These are phyloP conservation scores for Tiphia femorata DNA, from an alignment of 2,888 invertebrate species.

Conservation along the genomic window DNA sequence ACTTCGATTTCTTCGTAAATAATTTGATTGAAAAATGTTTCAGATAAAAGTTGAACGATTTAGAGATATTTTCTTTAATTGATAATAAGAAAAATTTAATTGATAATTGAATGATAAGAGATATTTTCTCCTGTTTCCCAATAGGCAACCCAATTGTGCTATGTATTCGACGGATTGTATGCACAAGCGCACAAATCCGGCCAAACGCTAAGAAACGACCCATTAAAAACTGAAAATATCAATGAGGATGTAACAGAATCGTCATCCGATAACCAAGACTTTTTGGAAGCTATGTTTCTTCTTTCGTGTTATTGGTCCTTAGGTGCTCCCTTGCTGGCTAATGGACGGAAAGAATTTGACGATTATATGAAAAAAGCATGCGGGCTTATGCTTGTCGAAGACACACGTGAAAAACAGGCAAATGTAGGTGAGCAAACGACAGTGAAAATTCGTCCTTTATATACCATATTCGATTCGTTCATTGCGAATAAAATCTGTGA, in stretches of 20 bases:
- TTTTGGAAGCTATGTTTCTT: constrained; percentile 65
- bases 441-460: constrained; percentile 6
- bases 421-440: constrained; percentile 71
- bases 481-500: not conserved
- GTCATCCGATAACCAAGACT: constrained; percentile 54
- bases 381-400: constrained; percentile 79
- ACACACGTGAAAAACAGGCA: constrained; percentile 76
- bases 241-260: constrained; percentile 35
- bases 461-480: too few relatives aligned
- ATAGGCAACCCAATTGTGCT: constrained; percentile 84
- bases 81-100: too few relatives aligned
- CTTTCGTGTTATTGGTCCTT: constrained; percentile 87
- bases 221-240: not conserved
- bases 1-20: too few relatives aligned
- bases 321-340: constrained; percentile 82
- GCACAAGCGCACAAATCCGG: constrained; percentile 62
- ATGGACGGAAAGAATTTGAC: constrained; percentile 82
- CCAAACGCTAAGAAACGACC: constrained; percentile 22
- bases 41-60: too few relatives aligned
- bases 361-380: constrained; percentile 82
- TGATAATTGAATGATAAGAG: not conserved
- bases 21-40: too few relatives aligned
- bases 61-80: too few relatives aligned
- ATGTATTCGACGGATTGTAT: constrained; percentile 82
- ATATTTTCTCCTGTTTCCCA: constrained; percentile 2